Conservation (phyloP, 2,888 invertebrate genomes). For the Leptopilina syphax region DNA sequence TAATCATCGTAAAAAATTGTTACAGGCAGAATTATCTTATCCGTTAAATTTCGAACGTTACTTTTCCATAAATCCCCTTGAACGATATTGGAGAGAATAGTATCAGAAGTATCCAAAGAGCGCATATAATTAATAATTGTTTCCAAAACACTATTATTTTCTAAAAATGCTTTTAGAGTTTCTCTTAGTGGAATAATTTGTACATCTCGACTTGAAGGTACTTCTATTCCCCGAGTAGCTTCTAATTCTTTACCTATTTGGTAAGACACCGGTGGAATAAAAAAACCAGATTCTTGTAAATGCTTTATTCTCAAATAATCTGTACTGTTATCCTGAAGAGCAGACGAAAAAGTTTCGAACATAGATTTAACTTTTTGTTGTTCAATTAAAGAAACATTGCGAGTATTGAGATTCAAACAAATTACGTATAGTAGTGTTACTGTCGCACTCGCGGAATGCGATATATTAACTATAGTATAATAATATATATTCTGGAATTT, state of each 20-base stretch:
- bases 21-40: constrained; percentile 43
- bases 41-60: not conserved
- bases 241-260: not conserved
- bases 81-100: not conserved
- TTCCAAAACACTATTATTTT: not conserved
- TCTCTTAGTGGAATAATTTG: not conserved
- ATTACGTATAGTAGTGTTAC: too few species aligned
- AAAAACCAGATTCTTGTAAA: not conserved
- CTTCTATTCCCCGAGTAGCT: not conserved
- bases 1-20: constrained; percentile 44
- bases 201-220: not conserved
- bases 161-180: not conserved
- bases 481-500: too few species aligned
- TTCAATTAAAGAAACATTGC: not conserved
- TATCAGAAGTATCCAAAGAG: not conserved
- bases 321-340: constrained; percentile 1
- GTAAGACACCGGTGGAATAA: not conserved
- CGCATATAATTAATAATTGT: not conserved
- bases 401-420: too few species aligned
- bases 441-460: too few species aligned
- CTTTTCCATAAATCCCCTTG: constrained; percentile 16
- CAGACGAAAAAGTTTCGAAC: not conserved
- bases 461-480: too few species aligned
- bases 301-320: not conserved
- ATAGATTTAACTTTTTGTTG: constrained; percentile 4